phyloP scores from a whole-genome alignment of 1,140 invertebrate species.

The Spodoptera litura region DNA sequence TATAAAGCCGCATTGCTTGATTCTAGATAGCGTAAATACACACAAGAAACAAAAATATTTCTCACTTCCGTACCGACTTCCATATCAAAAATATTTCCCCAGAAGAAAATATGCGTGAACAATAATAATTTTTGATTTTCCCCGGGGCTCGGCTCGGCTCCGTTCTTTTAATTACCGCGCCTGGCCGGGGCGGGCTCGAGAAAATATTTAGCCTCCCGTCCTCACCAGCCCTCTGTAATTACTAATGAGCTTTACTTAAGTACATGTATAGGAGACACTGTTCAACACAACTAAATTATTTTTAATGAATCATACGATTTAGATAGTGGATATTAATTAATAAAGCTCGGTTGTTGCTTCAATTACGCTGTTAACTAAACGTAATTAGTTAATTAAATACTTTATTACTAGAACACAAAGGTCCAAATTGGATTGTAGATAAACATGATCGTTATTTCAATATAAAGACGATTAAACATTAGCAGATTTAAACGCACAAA shows the following conservation, averaged over 20 bases:
- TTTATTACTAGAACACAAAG: too few relatives aligned
- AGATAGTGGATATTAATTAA: background rate
- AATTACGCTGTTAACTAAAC: background rate
- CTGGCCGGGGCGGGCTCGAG: conserved; percentile 64
- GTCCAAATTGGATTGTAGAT: too few relatives aligned
- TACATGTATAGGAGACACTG: conserved; percentile 56
- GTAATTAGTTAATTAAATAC: too few relatives aligned
- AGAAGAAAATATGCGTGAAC: conserved; percentile 75
- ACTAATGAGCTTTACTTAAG: conserved; percentile 79
- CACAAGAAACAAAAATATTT: conserved; percentile 57
- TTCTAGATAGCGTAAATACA: background rate
- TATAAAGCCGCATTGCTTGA: background rate
- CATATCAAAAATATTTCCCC: conserved; percentile 58
- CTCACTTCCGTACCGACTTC: conserved; percentile 25
- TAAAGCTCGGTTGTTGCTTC: background rate
- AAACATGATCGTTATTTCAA: too few relatives aligned
- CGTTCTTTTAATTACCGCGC: conserved; percentile 81
- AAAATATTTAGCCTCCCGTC: conserved; percentile 82
- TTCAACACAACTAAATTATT: conserved; percentile 45
- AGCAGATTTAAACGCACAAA: too few relatives aligned
- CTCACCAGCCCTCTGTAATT: conserved; percentile 75
- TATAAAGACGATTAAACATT: too few relatives aligned
- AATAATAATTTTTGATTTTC: conserved; percentile 79
- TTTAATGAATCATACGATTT: conserved; percentile 49
- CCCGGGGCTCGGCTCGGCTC: conserved; percentile 65